phyloP scores from a whole-genome alignment of 1,140 invertebrate species.

The Pinna nobilis region DNA sequence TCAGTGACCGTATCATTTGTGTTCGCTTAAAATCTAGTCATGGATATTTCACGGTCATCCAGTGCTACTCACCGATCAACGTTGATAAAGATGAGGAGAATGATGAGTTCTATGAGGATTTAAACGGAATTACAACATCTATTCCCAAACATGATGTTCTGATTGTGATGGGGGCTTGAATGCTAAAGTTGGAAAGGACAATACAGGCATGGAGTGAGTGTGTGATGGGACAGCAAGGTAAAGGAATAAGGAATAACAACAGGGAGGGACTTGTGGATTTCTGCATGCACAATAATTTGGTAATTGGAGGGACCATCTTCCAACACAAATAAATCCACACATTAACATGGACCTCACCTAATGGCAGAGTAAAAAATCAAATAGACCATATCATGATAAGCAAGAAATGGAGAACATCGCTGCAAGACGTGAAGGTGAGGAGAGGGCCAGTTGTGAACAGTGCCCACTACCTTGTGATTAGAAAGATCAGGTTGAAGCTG shows the following conservation, averaged over 20 bases:
- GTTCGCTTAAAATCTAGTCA: no score
- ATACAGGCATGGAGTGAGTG: slow-evolving; percentile 42
- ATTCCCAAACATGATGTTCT: slow-evolving; percentile 36
- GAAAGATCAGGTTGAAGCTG: slow-evolving; percentile 37
- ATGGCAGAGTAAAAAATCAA: slow-evolving; percentile 38
- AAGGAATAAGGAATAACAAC: slow-evolving; percentile 41
- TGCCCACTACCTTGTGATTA: slow-evolving; percentile 43
- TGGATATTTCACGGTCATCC: no score
- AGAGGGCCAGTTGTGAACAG: slow-evolving; percentile 11
- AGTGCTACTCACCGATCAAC: slow-evolving; percentile 38
- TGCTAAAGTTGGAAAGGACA: slow-evolving; percentile 44
- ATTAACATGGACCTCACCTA: slow-evolving; percentile 44
- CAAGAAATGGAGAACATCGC: slow-evolving; percentile 28
- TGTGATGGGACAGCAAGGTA: slow-evolving; percentile 43
- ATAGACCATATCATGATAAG: slow-evolving; percentile 39
- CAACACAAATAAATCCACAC: slow-evolving; percentile 57
- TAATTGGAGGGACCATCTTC: slow-evolving; percentile 87
- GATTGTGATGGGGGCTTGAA: slow-evolving; percentile 51
- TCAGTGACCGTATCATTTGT: no score
- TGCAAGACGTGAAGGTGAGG: slow-evolving; percentile 32
- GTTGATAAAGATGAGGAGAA: slow-evolving; percentile 36
- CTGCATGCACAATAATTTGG: slow-evolving; percentile 33
- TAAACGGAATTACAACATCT: slow-evolving; percentile 39
- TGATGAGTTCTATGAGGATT: slow-evolving; percentile 43
- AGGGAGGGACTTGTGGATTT: slow-evolving; percentile 21